A percentile compares a stretch with the other conserved stretches of the same genome.
Conservation (phyloP, 2,888 invertebrate species). For the Drosophila testacea region DNA sequence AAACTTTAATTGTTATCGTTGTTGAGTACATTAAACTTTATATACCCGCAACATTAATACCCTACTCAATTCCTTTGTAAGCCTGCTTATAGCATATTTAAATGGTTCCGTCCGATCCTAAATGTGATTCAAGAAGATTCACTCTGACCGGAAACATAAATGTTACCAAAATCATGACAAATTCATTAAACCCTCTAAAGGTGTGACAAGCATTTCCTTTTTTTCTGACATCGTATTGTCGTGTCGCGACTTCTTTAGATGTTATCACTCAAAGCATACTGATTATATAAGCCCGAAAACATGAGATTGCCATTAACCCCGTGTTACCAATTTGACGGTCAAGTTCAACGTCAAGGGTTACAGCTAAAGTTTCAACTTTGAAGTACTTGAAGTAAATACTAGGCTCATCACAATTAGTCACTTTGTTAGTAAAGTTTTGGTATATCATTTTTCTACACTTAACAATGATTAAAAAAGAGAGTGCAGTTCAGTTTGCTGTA, state of each 20-base stretch:
- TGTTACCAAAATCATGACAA: conserved; percentile 22
- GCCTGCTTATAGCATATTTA: neutral
- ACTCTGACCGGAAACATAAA: conserved; percentile 4
- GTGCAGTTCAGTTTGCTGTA: too few species aligned
- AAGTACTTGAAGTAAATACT: conserved; percentile 5
- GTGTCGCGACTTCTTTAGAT: conserved; percentile 22
- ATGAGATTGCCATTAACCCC: conserved; percentile 24
- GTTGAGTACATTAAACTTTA: neutral
- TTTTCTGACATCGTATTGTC: conserved; percentile 7
- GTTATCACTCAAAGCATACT: conserved; percentile 13
- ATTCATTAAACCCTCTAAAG: conserved; percentile 13
- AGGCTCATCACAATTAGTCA: neutral
- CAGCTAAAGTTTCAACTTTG: neutral
- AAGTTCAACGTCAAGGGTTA: conserved; percentile 21
- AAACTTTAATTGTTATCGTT: conserved; percentile 31
- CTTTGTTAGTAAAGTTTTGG: neutral
- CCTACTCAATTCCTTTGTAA: conserved; percentile 2
- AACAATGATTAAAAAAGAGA: neutral
- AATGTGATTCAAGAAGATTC: neutral
- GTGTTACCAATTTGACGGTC: conserved; percentile 7
- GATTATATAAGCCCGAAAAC: conserved; percentile 17
- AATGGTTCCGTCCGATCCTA: neutral
- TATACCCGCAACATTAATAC: conserved; percentile 2
- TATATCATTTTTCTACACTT: neutral
- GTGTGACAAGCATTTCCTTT: conserved; percentile 23